Percentiles rank a stretch among this genome's conserved stretches.
phyloP scores from a whole-genome alignment of 2,113 vertebrate genomes.

The Petaurus breviceps region DNA sequence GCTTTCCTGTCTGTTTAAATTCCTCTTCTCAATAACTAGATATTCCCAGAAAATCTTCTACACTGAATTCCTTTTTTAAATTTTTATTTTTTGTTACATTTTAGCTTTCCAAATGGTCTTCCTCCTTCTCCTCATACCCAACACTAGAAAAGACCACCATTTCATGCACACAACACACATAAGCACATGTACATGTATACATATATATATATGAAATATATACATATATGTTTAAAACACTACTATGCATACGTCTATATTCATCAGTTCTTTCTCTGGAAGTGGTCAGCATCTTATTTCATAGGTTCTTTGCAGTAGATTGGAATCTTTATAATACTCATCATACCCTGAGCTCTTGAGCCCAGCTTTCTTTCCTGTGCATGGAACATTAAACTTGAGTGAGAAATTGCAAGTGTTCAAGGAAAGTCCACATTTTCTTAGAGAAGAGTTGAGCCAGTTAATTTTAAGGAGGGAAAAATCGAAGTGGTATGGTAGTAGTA shows the following conservation, averaged over 20 bases:
- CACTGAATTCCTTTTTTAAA: not conserved
- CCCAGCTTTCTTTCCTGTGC: not conserved
- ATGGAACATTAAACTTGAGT: not conserved
- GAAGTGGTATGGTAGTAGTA: not conserved
- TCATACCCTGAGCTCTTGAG: not conserved
- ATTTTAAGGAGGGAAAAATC: not conserved
- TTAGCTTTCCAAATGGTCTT: slow-evolving; percentile 1
- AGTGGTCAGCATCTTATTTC: too few species aligned
- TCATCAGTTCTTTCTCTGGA: too few species aligned
- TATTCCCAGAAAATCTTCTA: not conserved
- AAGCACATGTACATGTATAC: too few species aligned
- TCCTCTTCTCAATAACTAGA: not conserved
- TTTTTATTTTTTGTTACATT: not conserved
- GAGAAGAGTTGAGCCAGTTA: not conserved
- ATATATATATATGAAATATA: too few species aligned
- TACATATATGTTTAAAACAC: too few species aligned
- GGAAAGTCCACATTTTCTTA: not conserved
- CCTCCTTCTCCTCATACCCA: not conserved
- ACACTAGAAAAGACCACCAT: too few species aligned
- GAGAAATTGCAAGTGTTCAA: not conserved
- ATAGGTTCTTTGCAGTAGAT: too few species aligned
- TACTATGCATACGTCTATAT: too few species aligned
- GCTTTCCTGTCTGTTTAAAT: not conserved
- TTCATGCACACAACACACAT: too few species aligned
- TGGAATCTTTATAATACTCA: too few species aligned